A percentile compares a stretch with the other conserved stretches of the same genome.
Evolutionary conservation across 2,113 vertebrate species (phyloP).

Genomic region (Rhinolophus ferrumequinum): DNA sequence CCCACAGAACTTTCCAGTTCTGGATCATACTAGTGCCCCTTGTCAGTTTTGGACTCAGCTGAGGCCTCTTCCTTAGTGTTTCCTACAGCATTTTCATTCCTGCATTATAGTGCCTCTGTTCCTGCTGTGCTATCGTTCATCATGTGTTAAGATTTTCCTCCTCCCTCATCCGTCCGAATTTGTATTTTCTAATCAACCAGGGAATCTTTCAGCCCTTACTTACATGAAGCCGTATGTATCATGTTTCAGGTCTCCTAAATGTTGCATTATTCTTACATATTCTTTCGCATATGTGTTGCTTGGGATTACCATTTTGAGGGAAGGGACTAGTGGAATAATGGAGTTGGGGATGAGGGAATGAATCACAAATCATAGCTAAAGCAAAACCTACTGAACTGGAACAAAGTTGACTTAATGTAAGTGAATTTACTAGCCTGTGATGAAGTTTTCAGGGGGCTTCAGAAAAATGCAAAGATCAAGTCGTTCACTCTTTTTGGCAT

Average conservation of each 20-base stretch:
- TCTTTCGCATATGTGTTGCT: background rate
- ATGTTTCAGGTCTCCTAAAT: background rate
- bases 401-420: background rate
- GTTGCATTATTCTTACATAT: background rate
- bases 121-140: background rate
- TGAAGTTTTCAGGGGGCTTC: background rate
- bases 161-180: background rate
- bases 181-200: background rate
- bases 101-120: background rate
- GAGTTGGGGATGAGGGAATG: background rate
- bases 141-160: background rate
- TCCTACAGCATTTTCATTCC: background rate
- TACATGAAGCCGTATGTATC: background rate
- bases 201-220: background rate
- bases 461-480: slow-evolving; percentile 36
- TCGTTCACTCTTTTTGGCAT: background rate
- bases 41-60: background rate
- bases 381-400: background rate
- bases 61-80: background rate
- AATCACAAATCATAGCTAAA: slow-evolving; percentile 1
- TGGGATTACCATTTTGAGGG: background rate
- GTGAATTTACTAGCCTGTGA: background rate
- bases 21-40: background rate
- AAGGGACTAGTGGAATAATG: background rate
- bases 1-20: background rate